These are phyloP conservation scores for Gallinago media DNA, from an alignment of 2,113 vertebrate species.

Conservation along the genomic window DNA sequence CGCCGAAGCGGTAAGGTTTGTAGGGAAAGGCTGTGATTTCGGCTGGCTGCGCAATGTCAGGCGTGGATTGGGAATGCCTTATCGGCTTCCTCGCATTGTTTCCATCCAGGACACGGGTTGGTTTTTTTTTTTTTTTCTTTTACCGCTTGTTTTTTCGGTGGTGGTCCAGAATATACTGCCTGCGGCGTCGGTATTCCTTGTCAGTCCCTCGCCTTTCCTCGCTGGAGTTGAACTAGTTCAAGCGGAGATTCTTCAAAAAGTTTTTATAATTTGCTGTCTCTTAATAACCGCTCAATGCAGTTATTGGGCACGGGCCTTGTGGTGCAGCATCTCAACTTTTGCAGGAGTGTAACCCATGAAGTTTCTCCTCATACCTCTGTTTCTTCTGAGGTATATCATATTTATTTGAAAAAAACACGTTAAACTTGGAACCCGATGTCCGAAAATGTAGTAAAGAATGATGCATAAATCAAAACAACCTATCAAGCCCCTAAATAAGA, in stretches of 20 bases:
- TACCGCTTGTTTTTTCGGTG: not conserved
- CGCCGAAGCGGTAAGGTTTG: not conserved
- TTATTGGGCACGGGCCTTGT: not conserved
- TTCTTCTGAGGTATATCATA: not conserved
- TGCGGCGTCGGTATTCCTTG: fast-evolving
- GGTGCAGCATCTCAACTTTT: not conserved
- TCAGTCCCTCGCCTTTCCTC: not conserved
- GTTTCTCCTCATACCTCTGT: not conserved
- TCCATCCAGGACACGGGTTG: not conserved
- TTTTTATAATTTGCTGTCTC: not conserved
- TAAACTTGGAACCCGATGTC: not conserved
- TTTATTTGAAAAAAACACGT: not conserved
- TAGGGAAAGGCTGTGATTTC: not conserved
- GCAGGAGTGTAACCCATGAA: not conserved
- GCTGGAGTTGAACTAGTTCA: not conserved
- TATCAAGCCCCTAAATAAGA: not conserved
- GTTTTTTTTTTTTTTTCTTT: not conserved
- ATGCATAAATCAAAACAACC: not conserved
- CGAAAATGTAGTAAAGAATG: not conserved
- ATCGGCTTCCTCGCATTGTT: not conserved
- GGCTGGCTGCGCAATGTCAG: not conserved
- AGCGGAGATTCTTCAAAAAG: not conserved
- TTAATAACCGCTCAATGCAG: not conserved
- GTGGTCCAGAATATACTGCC: not conserved
- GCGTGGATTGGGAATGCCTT: not conserved